phyloP scores from a whole-genome alignment of 92 coral and sea anemone species.

The Epizoanthus stellaris region DNA sequence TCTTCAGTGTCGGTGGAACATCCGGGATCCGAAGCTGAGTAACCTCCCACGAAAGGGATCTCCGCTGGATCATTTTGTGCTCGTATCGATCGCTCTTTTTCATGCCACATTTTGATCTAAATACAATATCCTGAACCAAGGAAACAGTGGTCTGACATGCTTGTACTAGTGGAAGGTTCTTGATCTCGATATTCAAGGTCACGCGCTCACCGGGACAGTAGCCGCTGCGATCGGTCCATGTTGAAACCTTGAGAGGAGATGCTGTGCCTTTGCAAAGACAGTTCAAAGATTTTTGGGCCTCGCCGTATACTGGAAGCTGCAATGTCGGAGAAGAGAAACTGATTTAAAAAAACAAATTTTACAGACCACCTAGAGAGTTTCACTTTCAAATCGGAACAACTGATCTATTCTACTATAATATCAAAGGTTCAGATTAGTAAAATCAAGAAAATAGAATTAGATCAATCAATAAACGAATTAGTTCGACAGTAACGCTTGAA shows the following conservation, averaged over 20 bases:
- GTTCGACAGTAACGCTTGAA: too few relatives aligned
- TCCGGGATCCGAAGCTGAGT: constrained; percentile 87
- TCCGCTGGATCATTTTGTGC: constrained; percentile 74
- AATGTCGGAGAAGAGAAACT: background rate
- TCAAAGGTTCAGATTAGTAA: too few relatives aligned
- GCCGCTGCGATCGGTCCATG: constrained; percentile 75
- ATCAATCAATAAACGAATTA: too few relatives aligned
- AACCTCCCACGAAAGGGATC: constrained; percentile 68
- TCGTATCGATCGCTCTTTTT: constrained; percentile 59
- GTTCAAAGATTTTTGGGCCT: constrained; percentile 82
- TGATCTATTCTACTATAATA: too few relatives aligned
- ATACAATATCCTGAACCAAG: constrained; percentile 69
- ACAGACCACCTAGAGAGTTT: too few relatives aligned
- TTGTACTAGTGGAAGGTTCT: constrained; percentile 74
- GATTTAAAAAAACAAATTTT: background rate
- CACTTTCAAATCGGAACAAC: too few relatives aligned
- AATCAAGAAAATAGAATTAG: too few relatives aligned
- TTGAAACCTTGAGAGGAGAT: constrained; percentile 70
- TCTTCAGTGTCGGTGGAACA: constrained; percentile 89
- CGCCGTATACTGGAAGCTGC: constrained; percentile 85
- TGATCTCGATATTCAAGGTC: constrained; percentile 64
- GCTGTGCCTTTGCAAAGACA: constrained; percentile 81
- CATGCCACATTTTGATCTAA: constrained; percentile 74
- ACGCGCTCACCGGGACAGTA: constrained; percentile 83
- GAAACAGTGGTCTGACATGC: constrained; percentile 70